Evolutionary conservation across 2,888 invertebrate genomes (phyloP).

Genomic region (Drosophila histrio): DNA sequence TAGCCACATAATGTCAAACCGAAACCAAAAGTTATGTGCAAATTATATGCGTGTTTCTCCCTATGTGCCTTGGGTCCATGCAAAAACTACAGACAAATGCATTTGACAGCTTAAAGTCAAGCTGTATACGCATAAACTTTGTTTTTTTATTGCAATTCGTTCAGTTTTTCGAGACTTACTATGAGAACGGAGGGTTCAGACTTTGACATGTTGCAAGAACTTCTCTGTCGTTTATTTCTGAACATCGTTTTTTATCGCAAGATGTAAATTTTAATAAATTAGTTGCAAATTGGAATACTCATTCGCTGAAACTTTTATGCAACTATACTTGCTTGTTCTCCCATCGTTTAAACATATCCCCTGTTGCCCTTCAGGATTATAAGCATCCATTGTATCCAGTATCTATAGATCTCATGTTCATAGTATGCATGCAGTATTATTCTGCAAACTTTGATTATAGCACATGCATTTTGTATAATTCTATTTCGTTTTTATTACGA

Average conservation of each 20-base stretch:
- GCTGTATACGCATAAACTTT: slow-evolving; percentile 57
- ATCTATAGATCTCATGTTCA: too few species aligned
- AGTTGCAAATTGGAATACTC: slow-evolving; percentile 11
- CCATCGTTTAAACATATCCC: too few species aligned
- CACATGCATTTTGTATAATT: slow-evolving; percentile 1
- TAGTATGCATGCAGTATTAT: too few species aligned
- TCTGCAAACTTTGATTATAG: slow-evolving; percentile 1
- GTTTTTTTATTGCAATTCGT: slow-evolving; percentile 54
- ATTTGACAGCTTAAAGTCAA: slow-evolving; percentile 59
- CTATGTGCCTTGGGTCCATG: not conserved
- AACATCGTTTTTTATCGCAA: not conserved
- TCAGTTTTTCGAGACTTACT: not conserved
- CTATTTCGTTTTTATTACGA: slow-evolving; percentile 16
- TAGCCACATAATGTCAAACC: slow-evolving; percentile 76
- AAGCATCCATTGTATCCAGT: too few species aligned
- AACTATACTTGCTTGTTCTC: too few species aligned
- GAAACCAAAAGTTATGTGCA: slow-evolving; percentile 74
- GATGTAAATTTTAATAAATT: slow-evolving; percentile 1
- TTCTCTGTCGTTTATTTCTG: slow-evolving; percentile 2
- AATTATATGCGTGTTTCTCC: slow-evolving; percentile 41
- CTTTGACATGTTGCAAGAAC: slow-evolving; percentile 1
- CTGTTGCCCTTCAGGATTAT: too few species aligned
- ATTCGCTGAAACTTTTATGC: not conserved
- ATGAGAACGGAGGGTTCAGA: not conserved
- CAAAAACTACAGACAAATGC: slow-evolving; percentile 34